Base-by-base conservation (phyloP, 2,797 vertebrate species). In the Phoebastria nigripes region DNA sequence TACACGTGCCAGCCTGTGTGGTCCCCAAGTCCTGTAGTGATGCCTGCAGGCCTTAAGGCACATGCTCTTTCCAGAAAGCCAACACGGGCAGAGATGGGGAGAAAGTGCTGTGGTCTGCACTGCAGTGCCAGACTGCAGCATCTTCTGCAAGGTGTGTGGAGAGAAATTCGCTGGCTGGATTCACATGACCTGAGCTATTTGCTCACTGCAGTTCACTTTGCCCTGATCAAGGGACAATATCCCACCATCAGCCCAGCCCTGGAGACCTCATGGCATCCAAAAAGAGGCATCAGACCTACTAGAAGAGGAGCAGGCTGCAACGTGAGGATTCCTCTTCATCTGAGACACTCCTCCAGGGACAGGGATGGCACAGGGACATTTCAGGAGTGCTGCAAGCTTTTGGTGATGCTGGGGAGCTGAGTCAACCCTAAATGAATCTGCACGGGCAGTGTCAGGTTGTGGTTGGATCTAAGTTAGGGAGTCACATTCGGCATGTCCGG, bases 321-420 rank as follows among this genome's bases (percentile, higher is more conserved):
- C 6, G 9, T 85, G 89, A 94, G 89, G 74, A 82, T 91, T 94
- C 63, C n/a, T 91, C 52, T 69, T 87, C 55, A 21, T 67, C 59
- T 15, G 46, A 77, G 84, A 25, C 28, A 9, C 78, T 82, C 55
- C 25, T 79, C 31, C 55, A 70, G 67, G 63, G 55, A 35, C 46
- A 77, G 66, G 80, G 41, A 91, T 5, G 4, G 39, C 63, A 29
- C 2, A 4, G 65, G 87, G 71, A 92, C 78, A 89, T 95, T 96
- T 95, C 71, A 67, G 67, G 33, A 96, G 84, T 74, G 90, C 81
- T 94, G 87, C 78, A 93, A 66, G 47, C 74, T 89, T 59, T 49
- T 0, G 2, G n/a, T 91, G 95, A 78, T 93, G 89, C 83, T 93
- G 67, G 1, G 3, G 81, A 92, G 84, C 84, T 82, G 84, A 79